phyloP scores from a whole-genome alignment of 2,888 invertebrate species.

The Ditylenchus weischeri region DNA sequence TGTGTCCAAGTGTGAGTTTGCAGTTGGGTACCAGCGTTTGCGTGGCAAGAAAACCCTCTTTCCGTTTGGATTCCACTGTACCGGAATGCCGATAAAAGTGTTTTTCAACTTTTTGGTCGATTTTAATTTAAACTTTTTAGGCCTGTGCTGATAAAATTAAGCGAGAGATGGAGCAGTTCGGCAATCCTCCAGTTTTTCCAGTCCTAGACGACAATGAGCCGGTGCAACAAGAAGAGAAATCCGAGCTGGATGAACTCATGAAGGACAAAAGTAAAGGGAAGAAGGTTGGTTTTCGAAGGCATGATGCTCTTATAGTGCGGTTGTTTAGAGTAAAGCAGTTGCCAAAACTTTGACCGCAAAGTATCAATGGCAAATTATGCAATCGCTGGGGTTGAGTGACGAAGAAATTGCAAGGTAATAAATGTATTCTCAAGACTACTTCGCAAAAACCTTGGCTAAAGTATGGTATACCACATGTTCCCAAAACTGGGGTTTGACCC shows the following conservation, averaged over 20 bases:
- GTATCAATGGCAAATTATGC: conserved; percentile 99
- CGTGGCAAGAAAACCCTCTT: conserved; percentile 86
- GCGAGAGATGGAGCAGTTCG: conserved; percentile 84
- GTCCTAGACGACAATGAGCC: conserved; percentile 18
- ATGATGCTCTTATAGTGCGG: neutral
- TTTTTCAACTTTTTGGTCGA: conserved; percentile 22
- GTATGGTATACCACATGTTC: no score
- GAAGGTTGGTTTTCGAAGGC: conserved; percentile 58
- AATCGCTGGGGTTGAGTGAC: conserved; percentile 80
- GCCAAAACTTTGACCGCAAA: conserved; percentile 85
- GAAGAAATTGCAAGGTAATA: conserved; percentile 76
- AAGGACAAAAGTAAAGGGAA: conserved; percentile 89
- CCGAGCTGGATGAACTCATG: conserved; percentile 62
- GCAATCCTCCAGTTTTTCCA: conserved; percentile 75
- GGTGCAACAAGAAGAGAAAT: conserved; percentile 62
- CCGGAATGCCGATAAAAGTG: conserved; percentile 95
- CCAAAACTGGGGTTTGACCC: no score
- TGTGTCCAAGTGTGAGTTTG: conserved; percentile 69
- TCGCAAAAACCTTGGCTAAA: no score
- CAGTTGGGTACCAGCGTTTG: conserved; percentile 82
- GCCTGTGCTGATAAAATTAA: conserved; percentile 89
- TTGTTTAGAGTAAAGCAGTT: conserved; percentile 78
- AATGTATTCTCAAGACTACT: no score
- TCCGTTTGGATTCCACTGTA: conserved; percentile 97
- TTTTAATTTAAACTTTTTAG: conserved; percentile 63